phyloP scores from a whole-genome alignment of 2,113 vertebrate species.

The Argyrosomus japonicus region DNA sequence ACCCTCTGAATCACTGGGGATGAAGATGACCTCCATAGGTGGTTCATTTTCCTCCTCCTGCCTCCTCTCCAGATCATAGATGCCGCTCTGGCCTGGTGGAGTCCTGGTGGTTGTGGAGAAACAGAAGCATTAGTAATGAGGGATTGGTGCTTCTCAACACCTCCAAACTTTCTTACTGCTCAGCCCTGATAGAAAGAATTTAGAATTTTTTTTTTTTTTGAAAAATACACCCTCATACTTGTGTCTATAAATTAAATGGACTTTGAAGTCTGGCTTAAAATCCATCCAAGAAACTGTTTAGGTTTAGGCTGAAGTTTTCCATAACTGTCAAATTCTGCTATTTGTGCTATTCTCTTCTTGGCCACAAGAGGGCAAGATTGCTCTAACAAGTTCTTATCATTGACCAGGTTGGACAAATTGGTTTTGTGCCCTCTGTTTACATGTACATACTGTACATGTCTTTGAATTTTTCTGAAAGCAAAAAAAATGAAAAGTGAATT shows the following conservation, averaged over 20 bases:
- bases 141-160: background rate
- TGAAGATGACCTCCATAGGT: conserved; percentile 31
- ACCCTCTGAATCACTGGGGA: conserved; percentile 76
- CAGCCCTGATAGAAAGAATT: conserved; percentile 6
- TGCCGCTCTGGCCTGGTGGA: conserved; percentile 46
- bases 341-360: background rate
- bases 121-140: background rate
- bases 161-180: background rate
- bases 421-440: too few species aligned
- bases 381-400: background rate
- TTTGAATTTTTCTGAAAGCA: background rate
- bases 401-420: accelerated
- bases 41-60: conserved; percentile 47
- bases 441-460: background rate
- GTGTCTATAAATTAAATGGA: background rate
- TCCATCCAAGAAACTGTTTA: background rate
- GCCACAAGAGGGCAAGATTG: conserved; percentile 64
- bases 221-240: background rate
- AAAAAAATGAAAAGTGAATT: background rate
- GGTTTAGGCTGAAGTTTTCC: background rate
- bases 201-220: background rate
- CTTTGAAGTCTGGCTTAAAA: background rate
- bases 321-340: background rate
- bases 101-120: conserved; percentile 63
- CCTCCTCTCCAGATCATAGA: conserved; percentile 62